phyloP scores from a whole-genome alignment of 2,888 invertebrate genomes.

The Cosmia pyralina region DNA sequence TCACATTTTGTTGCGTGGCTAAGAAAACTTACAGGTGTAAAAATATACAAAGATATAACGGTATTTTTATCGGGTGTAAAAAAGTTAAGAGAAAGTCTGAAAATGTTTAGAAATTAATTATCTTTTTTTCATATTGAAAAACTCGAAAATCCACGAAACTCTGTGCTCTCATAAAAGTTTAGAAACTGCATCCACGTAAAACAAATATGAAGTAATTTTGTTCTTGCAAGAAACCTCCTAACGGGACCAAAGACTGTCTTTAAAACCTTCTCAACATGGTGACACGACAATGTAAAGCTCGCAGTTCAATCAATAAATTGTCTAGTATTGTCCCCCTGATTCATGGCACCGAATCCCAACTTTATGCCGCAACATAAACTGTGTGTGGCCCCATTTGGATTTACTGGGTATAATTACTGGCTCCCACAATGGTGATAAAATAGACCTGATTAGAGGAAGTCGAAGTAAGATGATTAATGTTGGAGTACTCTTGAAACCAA shows the following conservation, averaged over 20 bases:
- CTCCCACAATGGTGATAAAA: conserved; percentile 29
- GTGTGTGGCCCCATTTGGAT: conserved; percentile 74
- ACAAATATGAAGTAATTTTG: too few species aligned
- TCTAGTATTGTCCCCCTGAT: conserved; percentile 79
- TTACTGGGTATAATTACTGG: conserved; percentile 59
- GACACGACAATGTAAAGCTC: conserved; percentile 63
- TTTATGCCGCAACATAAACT: conserved; percentile 67
- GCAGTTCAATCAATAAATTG: conserved; percentile 83
- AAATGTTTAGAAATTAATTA: too few species aligned
- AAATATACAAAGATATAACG: too few species aligned
- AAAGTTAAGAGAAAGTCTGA: too few species aligned
- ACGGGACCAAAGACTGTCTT: conserved; percentile 18
- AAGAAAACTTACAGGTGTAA: too few species aligned
- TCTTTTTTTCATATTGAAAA: too few species aligned
- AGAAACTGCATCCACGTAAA: too few species aligned
- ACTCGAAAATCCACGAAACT: too few species aligned
- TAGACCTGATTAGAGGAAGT: conserved; percentile 27
- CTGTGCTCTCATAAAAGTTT: too few species aligned
- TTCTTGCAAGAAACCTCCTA: background rate
- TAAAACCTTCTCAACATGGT: conserved; percentile 52
- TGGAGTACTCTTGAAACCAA: background rate
- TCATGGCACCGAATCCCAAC: conserved; percentile 70
- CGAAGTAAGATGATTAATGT: conserved; percentile 16
- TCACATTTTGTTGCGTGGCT: too few species aligned
- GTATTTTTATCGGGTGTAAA: too few species aligned